These are phyloP conservation scores for Acrossocheilus wenchowensis DNA, from an alignment of 2,797 vertebrate species.

Conservation along the genomic window DNA sequence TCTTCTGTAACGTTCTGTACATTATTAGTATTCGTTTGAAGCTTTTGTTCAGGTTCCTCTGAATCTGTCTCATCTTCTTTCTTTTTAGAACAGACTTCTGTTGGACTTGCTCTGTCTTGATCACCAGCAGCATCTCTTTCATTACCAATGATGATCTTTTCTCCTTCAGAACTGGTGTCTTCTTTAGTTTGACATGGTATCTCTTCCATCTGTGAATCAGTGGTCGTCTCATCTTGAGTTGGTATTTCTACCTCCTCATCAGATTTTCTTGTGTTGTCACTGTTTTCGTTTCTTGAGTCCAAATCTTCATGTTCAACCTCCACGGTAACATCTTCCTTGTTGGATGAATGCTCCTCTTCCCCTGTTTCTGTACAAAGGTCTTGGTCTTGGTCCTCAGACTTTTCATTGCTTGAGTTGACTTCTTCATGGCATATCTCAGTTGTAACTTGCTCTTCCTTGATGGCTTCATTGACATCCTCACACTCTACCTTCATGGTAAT, in stretches of 20 bases:
- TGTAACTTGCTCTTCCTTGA: not conserved
- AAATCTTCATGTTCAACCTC: not conserved
- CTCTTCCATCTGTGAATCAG: constrained; percentile 6
- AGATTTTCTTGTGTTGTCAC: not conserved
- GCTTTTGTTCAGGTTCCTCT: not conserved
- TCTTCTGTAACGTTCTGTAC: not conserved
- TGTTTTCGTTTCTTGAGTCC: constrained; percentile 14
- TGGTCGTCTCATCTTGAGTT: constrained; percentile 4
- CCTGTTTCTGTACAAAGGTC: not conserved
- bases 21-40: not conserved
- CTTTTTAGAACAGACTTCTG: constrained; percentile 7
- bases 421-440: not conserved
- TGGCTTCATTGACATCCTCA: not conserved
- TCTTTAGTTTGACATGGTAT: constrained; percentile 16
- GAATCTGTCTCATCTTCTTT: constrained; percentile 9
- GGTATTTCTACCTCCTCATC: constrained; percentile 3
- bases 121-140: not conserved
- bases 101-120: not conserved
- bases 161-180: not conserved
- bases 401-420: not conserved
- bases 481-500: not conserved
- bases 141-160: not conserved
- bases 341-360: not conserved
- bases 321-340: not conserved
- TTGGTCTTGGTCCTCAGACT: not conserved